These are phyloP conservation scores for Neodiprion virginianus DNA, from an alignment of 1,140 invertebrate genomes.

Conservation along the genomic window DNA sequence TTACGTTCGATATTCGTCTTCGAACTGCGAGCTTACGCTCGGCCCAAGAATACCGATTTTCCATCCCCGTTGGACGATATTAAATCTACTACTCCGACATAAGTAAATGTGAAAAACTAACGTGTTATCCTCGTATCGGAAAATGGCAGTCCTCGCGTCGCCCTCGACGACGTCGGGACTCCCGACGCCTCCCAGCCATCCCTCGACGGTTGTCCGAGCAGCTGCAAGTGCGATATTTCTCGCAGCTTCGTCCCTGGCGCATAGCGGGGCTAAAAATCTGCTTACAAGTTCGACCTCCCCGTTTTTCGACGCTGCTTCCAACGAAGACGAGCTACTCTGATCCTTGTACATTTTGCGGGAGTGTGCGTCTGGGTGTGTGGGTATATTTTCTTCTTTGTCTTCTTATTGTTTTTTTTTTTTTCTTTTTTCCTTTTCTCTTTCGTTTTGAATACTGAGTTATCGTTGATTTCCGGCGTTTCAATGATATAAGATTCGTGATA, in stretches of 20 bases:
- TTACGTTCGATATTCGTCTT: no score
- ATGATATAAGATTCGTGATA: background rate
- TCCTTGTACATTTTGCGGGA: constrained; percentile 45
- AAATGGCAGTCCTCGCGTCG: constrained; percentile 19
- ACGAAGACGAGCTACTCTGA: constrained; percentile 39
- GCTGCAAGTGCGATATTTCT: constrained; percentile 63
- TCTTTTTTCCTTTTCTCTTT: no score
- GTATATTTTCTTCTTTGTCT: background rate
- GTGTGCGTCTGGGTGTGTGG: no score
- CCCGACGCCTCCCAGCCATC: constrained; percentile 64
- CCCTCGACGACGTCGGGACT: constrained; percentile 53
- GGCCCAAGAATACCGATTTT: no score
- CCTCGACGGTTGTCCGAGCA: constrained; percentile 64
- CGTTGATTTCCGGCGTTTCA: background rate
- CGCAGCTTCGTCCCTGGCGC: constrained; percentile 61
- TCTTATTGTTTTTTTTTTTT: background rate
- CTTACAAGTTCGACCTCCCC: constrained; percentile 63
- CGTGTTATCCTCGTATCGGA: constrained; percentile 1
- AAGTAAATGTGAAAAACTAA: background rate
- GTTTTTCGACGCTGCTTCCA: constrained; percentile 45
- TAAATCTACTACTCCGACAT: no score
- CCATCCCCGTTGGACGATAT: no score
- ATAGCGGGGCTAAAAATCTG: constrained; percentile 62
- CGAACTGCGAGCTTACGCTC: no score
- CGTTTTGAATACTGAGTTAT: no score